Base-by-base conservation (phyloP, 2,113 vertebrate species). In the Tyrannus savana region DNA sequence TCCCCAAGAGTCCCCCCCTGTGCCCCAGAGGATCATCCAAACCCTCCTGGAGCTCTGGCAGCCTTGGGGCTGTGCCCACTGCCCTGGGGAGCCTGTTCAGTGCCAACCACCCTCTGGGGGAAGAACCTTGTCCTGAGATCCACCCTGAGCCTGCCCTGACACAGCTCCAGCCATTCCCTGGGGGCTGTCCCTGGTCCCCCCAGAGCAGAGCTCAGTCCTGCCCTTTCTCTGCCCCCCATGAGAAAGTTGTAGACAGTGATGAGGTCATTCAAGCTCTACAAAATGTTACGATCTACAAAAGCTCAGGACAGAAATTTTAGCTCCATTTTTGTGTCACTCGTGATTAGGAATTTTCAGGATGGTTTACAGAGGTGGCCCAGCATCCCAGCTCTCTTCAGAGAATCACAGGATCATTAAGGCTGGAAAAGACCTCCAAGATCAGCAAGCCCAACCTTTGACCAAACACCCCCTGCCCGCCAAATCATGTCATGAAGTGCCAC, bases 401-500 rank as follows among this genome's bases (percentile, higher is more conserved):
- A 69, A 55, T 10, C 41, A 35, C n/a, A 16, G 47, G 18, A 22
- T 19, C 47, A 25, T 19, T 21, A 25, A 39, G 16, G 24, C 16
- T 47, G 19, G 6, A 30, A 60, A 68, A 68, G 5, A 30, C 1
- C 5, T 31, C 27, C 37, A 14, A 66, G 42, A 30, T 9, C 27
- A 46, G 18, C 46, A 12, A 41, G 4, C 19, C 55, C 41, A 41
- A 0, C 21, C 53, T 68, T 60, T 41, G 6, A 41, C 30, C 37
- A 44, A 19, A n/a, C 33, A 7, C 12, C 42, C 50, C 27, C 6
- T 6, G 14, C 12, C 46, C 62, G 62, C 24, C 44, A 41, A 68
- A 19, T 19, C 30, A 2, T 5, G 1, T 1, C 9, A 18, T 2
- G 16, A 68, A 35, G 3, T 10, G 10, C n/a, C 62, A 75, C 24